Conservation (phyloP, 2,797 vertebrate species). For the Malurus splendens region DNA sequence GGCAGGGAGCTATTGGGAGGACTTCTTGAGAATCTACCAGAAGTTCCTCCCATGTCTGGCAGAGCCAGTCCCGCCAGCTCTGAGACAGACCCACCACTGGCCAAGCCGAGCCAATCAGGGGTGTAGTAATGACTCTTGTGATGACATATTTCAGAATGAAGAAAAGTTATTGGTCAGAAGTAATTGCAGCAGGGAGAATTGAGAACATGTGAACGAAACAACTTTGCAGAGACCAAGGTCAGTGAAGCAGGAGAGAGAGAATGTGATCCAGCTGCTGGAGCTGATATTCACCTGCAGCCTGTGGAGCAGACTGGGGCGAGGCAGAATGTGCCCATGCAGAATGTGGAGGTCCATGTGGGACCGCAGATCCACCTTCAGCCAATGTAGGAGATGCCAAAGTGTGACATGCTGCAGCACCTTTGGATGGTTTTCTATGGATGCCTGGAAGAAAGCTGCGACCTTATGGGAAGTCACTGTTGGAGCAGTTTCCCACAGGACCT, state of each 20-base stretch:
- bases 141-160: not conserved
- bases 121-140: not conserved
- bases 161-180: not conserved
- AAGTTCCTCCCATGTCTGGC: not conserved
- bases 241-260: not conserved
- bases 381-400: not conserved
- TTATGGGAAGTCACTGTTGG: too few species aligned
- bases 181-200: not conserved
- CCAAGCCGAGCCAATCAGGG: too few species aligned
- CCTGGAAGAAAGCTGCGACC: fast-evolving
- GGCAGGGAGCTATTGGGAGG: too few species aligned
- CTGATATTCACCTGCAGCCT: not conserved
- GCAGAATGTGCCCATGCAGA: not conserved
- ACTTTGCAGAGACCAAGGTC: not conserved
- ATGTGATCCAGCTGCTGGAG: fast-evolving
- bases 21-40: not conserved
- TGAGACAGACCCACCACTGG: too few species aligned
- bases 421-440: not conserved
- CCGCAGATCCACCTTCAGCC: not conserved
- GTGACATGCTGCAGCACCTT: not conserved
- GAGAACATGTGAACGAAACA: not conserved
- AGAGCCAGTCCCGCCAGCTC: not conserved
- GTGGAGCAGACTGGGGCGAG: not conserved
- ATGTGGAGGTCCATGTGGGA: not conserved
- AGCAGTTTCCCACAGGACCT: not conserved